Evolutionary conservation across 2,888 invertebrate species (phyloP).

Genomic region (Eupithecia dodoneata): DNA sequence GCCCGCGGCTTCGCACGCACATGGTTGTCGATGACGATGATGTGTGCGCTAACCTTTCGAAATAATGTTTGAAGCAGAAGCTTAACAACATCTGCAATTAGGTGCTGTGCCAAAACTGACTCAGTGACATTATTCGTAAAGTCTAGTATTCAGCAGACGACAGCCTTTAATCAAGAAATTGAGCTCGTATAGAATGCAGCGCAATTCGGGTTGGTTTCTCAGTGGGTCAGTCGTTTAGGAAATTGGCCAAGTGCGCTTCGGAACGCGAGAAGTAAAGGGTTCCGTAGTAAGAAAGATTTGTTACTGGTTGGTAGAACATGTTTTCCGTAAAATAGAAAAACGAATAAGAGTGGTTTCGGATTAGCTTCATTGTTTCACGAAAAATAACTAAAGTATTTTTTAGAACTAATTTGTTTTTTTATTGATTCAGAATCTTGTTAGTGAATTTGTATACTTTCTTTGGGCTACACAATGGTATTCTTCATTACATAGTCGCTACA

Average conservation of each 20-base stretch:
- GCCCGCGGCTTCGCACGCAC: no score
- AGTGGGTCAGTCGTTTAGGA: slow-evolving; percentile 18
- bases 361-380: background rate
- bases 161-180: background rate
- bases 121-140: background rate
- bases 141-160: background rate
- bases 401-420: no score
- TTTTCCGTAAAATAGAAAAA: background rate
- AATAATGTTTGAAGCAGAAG: background rate
- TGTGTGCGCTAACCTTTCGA: background rate
- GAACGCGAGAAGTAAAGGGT: background rate
- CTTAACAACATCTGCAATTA: background rate
- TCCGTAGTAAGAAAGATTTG: background rate
- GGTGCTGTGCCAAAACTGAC: background rate
- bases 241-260: background rate
- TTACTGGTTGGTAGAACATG: background rate
- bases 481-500: no score
- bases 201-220: slow-evolving; percentile 5
- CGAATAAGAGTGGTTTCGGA: background rate
- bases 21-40: no score
- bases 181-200: background rate
- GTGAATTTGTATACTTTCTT: background rate
- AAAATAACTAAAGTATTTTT: background rate
- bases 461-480: background rate
- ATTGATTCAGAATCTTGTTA: no score